These are phyloP conservation scores for Pygoscelis antarcticus DNA, from an alignment of 2,113 vertebrate genomes.

Conservation along the genomic window DNA sequence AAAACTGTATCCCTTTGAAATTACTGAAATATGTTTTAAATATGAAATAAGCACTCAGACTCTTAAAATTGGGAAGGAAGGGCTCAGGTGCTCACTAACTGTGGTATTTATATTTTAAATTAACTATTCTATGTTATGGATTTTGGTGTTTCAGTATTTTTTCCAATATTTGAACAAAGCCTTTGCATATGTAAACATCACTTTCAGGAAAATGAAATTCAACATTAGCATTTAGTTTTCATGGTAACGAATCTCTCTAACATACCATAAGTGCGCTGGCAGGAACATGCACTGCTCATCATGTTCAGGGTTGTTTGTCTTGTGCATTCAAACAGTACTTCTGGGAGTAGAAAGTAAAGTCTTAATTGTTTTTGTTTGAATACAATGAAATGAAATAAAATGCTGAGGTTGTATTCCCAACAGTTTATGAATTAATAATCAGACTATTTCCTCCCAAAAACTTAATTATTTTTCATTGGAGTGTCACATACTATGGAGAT, in stretches of 20 bases:
- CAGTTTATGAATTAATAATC: conserved; percentile 48
- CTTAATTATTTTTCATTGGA: background rate
- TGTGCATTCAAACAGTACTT: conserved; percentile 28
- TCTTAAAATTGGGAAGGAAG: background rate
- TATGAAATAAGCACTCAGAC: background rate
- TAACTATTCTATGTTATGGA: conserved; percentile 5
- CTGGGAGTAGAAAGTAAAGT: conserved; percentile 16
- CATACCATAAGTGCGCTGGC: background rate
- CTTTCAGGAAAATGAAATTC: conserved; percentile 49
- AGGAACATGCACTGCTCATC: background rate
- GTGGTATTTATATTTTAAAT: conserved; percentile 37
- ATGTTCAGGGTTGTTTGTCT: conserved; percentile 11
- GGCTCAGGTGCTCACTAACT: background rate
- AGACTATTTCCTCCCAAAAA: background rate
- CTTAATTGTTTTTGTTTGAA: conserved; percentile 42
- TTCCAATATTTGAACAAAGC: conserved; percentile 53
- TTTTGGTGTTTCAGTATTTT: conserved; percentile 18
- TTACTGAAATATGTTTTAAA: conserved; percentile 18
- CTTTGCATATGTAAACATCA: conserved; percentile 56
- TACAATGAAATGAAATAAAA: conserved; percentile 12
- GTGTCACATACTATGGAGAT: background rate
- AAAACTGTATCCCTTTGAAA: background rate
- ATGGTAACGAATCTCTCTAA: conserved; percentile 11
- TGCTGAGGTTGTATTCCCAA: background rate
- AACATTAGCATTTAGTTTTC: conserved; percentile 42